phyloP scores from a whole-genome alignment of 2,113 vertebrate genomes.

The Oenanthe oenanthe region DNA sequence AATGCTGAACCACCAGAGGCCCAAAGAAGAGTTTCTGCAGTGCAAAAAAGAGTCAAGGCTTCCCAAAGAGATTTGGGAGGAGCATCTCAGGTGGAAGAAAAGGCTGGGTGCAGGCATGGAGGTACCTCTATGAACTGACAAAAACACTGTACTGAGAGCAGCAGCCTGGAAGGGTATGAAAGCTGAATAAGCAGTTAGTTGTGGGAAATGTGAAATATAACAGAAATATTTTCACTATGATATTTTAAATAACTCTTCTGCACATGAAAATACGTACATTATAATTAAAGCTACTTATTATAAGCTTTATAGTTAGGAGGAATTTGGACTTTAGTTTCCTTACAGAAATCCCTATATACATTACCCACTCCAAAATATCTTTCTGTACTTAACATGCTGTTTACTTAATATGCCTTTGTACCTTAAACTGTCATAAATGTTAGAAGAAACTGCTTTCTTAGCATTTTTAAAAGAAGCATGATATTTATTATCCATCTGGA shows the following conservation, averaged over 20 bases:
- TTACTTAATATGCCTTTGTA: background rate
- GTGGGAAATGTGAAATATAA: background rate
- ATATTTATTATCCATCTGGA: slow-evolving; percentile 48
- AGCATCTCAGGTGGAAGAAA: background rate
- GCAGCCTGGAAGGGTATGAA: background rate
- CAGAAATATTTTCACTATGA: background rate
- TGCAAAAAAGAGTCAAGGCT: background rate
- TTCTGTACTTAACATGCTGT: background rate
- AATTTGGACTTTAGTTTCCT: background rate
- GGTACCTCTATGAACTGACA: background rate
- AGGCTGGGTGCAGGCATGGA: background rate
- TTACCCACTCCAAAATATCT: background rate
- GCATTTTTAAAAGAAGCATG: slow-evolving; percentile 22
- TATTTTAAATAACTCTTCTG: background rate
- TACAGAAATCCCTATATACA: background rate
- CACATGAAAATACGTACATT: background rate
- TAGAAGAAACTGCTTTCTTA: slow-evolving; percentile 35
- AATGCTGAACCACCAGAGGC: background rate
- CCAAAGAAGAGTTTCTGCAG: background rate
- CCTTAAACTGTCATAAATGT: background rate
- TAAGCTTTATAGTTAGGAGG: background rate
- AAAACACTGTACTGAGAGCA: background rate
- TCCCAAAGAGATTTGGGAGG: background rate
- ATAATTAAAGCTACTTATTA: background rate
- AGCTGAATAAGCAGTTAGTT: background rate